phyloP scores from a whole-genome alignment of 2,888 invertebrate genomes.

The Temnothorax rugatulus region DNA sequence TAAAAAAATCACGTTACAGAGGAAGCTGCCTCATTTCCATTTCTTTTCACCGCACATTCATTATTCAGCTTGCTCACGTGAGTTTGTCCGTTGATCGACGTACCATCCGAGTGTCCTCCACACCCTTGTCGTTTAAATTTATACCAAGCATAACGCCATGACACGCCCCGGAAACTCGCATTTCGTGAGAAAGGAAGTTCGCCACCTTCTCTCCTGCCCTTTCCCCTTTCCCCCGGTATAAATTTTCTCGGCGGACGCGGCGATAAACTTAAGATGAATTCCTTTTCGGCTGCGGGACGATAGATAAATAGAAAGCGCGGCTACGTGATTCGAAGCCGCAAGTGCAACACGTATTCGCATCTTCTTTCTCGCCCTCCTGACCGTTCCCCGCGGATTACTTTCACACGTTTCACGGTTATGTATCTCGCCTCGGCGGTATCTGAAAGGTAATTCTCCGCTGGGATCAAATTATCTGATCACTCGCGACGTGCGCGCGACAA shows the following conservation, averaged over 20 bases:
- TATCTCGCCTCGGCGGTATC: conserved; percentile 42
- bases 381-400: conserved; percentile 46
- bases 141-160: conserved; percentile 40
- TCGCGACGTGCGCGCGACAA: conserved; percentile 35
- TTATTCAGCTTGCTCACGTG: conserved; percentile 10
- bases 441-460: conserved; percentile 48
- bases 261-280: conserved; percentile 67
- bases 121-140: conserved; percentile 48
- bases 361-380: conserved; percentile 35
- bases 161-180: conserved; percentile 61
- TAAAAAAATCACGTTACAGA: conserved; percentile 11
- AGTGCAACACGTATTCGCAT: conserved; percentile 60
- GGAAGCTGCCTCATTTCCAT: conserved; percentile 44
- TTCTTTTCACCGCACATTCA: conserved; percentile 29
- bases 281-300: conserved; percentile 57
- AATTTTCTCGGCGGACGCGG: conserved; percentile 60
- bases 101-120: conserved; percentile 19
- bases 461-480: conserved; percentile 39
- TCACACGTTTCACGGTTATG: conserved; percentile 56
- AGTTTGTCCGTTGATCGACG: conserved; percentile 26
- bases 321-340: conserved; percentile 71
- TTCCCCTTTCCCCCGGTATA: conserved; percentile 48
- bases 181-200: conserved; percentile 63
- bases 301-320: conserved; percentile 71
- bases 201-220: conserved; percentile 1